Evolutionary conservation across 64 coral and sea anemone genomes (phyloP).

Genomic region (Montipora capricornis): DNA sequence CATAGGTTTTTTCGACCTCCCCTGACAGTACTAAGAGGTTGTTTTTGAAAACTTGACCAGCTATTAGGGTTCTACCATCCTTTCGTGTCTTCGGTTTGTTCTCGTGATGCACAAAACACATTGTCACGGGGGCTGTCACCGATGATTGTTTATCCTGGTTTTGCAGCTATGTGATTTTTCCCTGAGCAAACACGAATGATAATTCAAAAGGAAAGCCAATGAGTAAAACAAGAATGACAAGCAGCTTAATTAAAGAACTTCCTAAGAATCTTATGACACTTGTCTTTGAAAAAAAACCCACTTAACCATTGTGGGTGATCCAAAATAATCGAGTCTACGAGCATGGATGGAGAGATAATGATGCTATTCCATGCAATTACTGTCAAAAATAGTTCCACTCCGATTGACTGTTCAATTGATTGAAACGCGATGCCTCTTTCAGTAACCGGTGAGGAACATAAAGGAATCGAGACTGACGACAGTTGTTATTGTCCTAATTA

Average conservation of each 20-base stretch:
- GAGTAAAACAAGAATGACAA: background rate
- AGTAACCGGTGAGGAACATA: too few species aligned
- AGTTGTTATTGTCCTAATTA: too few species aligned
- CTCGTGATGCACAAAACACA: slow-evolving; percentile 22
- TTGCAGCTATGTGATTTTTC: slow-evolving; percentile 46
- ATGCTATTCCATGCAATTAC: too few species aligned
- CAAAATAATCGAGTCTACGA: background rate
- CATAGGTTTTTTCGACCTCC: background rate
- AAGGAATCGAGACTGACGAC: too few species aligned
- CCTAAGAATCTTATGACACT: background rate
- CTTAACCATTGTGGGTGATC: background rate
- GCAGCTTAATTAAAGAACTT: background rate
- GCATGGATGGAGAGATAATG: too few species aligned
- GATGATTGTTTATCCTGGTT: slow-evolving; percentile 15
- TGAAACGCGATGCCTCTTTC: too few species aligned
- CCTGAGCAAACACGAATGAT: slow-evolving; percentile 17
- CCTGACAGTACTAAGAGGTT: background rate
- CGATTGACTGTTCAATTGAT: too few species aligned
- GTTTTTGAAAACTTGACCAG: slow-evolving; percentile 10
- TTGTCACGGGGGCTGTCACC: background rate
- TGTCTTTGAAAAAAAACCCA: background rate
- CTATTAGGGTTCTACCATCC: background rate
- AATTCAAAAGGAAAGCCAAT: slow-evolving; percentile 7
- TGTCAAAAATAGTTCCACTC: too few species aligned
- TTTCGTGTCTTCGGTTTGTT: background rate